Conservation (phyloP, 2,113 vertebrate genomes). For the Acrocephalus arundinaceus region DNA sequence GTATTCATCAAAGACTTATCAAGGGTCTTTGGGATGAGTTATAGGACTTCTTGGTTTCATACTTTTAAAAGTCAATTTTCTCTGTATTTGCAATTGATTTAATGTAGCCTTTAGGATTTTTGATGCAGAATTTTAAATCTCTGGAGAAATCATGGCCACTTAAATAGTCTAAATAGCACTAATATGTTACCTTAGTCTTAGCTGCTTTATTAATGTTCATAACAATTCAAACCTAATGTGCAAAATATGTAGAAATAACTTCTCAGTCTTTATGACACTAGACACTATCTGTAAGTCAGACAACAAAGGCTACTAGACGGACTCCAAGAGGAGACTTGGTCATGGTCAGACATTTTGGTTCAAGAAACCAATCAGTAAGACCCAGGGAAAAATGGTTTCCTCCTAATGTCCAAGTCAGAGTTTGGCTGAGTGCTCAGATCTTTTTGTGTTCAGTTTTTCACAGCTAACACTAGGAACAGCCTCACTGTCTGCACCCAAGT, state of each 20-base stretch:
- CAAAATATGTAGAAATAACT: neutral
- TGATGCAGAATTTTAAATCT: conserved; percentile 24
- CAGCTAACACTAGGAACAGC: neutral
- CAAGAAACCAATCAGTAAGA: neutral
- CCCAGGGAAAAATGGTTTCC: neutral
- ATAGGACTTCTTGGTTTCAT: conserved; percentile 33
- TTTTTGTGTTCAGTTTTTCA: neutral
- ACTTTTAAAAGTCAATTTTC: conserved; percentile 53
- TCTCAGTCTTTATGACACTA: neutral
- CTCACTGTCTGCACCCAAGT: neutral
- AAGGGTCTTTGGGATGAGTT: conserved; percentile 25
- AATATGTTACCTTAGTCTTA: neutral
- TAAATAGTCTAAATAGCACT: conserved; percentile 34
- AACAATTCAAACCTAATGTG: neutral
- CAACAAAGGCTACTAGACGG: neutral
- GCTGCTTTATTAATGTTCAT: neutral
- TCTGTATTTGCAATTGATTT: conserved; percentile 42
- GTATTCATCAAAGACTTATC: conserved; percentile 65
- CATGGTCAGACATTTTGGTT: neutral
- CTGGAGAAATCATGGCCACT: neutral
- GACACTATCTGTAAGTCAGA: neutral
- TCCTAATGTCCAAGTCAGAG: neutral
- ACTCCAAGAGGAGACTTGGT: neutral
- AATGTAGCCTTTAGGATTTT: conserved; percentile 26
- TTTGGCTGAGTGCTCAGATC: neutral